phyloP scores from a whole-genome alignment of 2,797 vertebrate species.

The Erithacus rubecula region DNA sequence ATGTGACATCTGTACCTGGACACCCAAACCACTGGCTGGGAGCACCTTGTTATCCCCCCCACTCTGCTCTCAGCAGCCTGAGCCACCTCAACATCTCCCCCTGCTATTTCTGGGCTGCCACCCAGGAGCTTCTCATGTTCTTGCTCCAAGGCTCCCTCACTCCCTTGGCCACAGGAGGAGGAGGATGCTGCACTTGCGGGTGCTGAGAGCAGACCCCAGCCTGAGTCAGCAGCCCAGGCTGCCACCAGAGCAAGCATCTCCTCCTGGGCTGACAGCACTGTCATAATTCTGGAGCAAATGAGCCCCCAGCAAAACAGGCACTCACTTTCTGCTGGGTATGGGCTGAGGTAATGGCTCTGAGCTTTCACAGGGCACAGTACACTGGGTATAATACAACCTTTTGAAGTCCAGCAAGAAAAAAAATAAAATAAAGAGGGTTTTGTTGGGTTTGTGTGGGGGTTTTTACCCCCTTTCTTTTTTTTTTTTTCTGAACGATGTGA shows the following conservation, averaged over 20 bases:
- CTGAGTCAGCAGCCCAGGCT: accelerated
- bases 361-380: slow-evolving; percentile 19
- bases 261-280: not conserved
- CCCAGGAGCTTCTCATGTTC: not conserved
- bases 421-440: slow-evolving; percentile 51
- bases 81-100: not conserved
- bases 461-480: not conserved
- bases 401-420: slow-evolving; percentile 49
- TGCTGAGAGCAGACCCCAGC: not conserved
- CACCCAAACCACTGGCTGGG: not conserved
- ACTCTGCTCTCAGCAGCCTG: not conserved
- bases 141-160: not conserved
- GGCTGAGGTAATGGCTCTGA: slow-evolving; percentile 38
- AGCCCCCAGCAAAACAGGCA: not conserved
- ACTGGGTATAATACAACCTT: not conserved
- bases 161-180: not conserved
- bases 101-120: not conserved
- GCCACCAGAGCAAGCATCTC: not conserved
- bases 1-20: too few species aligned
- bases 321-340: not conserved
- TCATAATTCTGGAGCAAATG: not conserved
- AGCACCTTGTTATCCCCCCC: not conserved
- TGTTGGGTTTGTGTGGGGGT: slow-evolving; percentile 28
- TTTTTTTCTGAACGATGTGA: slow-evolving; percentile 34
- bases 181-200: accelerated